phyloP scores from a whole-genome alignment of 2,113 vertebrate species.

The Mastomys natalensis region DNA sequence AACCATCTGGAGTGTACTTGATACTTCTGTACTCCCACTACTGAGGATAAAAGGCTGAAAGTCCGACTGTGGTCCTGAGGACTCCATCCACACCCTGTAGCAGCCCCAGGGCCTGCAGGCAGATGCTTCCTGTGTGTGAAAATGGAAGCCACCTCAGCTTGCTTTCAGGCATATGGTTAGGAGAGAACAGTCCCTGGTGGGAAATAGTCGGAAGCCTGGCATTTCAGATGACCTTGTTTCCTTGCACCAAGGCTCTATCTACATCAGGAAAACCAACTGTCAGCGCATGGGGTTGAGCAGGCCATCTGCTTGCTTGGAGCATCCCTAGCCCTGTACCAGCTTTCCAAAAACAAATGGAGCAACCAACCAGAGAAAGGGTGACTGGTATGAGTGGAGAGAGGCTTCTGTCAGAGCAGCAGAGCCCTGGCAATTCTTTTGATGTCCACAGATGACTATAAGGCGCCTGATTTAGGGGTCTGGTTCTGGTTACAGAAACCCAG shows the following conservation, averaged over 20 bases:
- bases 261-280: background rate
- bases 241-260: background rate
- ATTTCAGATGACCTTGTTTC: constrained; percentile 17
- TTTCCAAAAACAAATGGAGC: constrained; percentile 39
- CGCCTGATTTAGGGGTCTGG: constrained; percentile 64
- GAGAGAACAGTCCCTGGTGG: background rate
- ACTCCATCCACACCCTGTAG: background rate
- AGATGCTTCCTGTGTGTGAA: background rate
- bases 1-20: background rate
- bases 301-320: constrained; percentile 21
- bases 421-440: background rate
- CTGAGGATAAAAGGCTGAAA: background rate
- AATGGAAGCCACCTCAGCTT: background rate
- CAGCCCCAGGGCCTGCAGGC: background rate
- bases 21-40: background rate
- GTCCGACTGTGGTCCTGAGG: background rate
- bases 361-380: background rate
- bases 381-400: background rate
- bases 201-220: background rate
- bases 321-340: background rate
- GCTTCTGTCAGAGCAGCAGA: background rate
- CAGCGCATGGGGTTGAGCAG: background rate
- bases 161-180: background rate
- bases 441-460: background rate
- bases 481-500: constrained; percentile 78